Percentiles rank a stretch among this genome's conserved stretches.
These are phyloP conservation scores for Chironomus riparius DNA, from an alignment of 2,888 invertebrate genomes.

Conservation along the genomic window DNA sequence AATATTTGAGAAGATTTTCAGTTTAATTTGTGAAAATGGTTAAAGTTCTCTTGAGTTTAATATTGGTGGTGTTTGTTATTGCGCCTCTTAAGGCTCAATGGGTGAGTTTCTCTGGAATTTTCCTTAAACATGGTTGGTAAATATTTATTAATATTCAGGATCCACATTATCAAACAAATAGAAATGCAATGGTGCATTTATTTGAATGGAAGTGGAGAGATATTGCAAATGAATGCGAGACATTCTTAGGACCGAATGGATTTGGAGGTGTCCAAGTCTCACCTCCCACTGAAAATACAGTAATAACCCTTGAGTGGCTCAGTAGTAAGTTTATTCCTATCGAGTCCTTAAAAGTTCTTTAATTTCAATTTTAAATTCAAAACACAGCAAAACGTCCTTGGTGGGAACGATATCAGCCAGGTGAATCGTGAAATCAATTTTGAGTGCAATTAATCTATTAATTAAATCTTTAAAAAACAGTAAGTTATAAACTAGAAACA, in stretches of 20 bases:
- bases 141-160: slow-evolving; percentile 31
- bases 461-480: too few species aligned
- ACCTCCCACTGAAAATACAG: slow-evolving; percentile 29
- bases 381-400: slow-evolving; percentile 37
- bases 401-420: slow-evolving; percentile 68
- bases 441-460: too few species aligned
- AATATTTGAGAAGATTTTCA: neutral
- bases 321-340: neutral
- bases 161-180: slow-evolving; percentile 42
- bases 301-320: slow-evolving; percentile 20
- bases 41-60: neutral
- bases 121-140: neutral
- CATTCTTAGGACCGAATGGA: slow-evolving; percentile 52
- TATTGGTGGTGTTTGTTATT: neutral
- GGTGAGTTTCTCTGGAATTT: neutral
- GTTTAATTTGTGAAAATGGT: neutral
- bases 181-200: slow-evolving; percentile 49
- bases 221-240: slow-evolving; percentile 57
- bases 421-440: too few species aligned
- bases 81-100: neutral
- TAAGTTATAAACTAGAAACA: slow-evolving; percentile 39
- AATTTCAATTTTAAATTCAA: neutral
- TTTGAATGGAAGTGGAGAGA: slow-evolving; percentile 64
- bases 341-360: too few species aligned
- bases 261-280: slow-evolving; percentile 59